Evolutionary conservation across 2,797 vertebrate genomes (phyloP).

Genomic region (Monodelphis domestica): DNA sequence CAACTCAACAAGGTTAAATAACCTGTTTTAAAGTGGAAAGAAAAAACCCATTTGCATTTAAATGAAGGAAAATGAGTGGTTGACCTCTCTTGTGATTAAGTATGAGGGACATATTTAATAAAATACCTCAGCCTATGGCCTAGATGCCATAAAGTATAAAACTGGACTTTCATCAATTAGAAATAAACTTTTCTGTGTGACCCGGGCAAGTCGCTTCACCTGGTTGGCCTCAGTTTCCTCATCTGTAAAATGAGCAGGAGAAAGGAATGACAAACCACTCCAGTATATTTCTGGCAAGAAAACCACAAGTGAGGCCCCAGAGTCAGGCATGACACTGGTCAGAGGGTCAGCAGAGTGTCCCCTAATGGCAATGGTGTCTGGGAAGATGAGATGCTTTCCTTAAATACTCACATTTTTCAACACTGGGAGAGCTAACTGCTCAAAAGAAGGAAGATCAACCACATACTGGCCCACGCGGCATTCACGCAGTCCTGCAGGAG

Average conservation of each 20-base stretch:
- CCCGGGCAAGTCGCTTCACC: too few relatives aligned
- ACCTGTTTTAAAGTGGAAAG: background rate
- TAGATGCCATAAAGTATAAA: background rate
- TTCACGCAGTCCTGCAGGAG: constrained; percentile 83
- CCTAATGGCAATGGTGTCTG: background rate
- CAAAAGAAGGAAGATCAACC: constrained; percentile 94
- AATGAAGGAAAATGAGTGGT: background rate
- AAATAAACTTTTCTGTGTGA: background rate
- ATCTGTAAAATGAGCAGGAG: too few relatives aligned
- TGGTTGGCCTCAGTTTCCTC: too few relatives aligned
- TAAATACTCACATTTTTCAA: constrained; percentile 90
- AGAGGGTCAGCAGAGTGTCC: background rate
- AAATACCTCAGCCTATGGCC: background rate
- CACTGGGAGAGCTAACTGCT: constrained; percentile 92
- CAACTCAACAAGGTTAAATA: background rate
- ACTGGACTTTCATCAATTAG: background rate
- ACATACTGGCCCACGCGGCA: constrained; percentile 93
- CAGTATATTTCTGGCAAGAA: too few relatives aligned
- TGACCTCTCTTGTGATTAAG: background rate
- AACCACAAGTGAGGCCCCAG: too few relatives aligned
- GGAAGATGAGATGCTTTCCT: background rate
- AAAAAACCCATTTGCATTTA: background rate
- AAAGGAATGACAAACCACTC: too few relatives aligned
- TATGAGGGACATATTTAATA: background rate
- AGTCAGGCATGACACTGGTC: too few relatives aligned